Conservation (phyloP, 2,797 vertebrate genomes). For the Aratinga solstitialis region DNA sequence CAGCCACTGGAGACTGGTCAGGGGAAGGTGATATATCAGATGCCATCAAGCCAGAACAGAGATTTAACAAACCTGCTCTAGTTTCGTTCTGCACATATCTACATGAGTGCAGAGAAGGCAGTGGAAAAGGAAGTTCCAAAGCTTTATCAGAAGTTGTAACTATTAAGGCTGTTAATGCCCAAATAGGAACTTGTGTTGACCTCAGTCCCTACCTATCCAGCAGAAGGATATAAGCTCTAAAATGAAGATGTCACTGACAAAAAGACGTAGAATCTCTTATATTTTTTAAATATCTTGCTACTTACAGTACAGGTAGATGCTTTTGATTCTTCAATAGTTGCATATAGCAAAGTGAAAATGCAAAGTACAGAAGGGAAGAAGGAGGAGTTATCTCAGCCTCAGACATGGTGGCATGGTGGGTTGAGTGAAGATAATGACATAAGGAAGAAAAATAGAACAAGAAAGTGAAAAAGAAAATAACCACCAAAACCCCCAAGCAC, state of each 20-base stretch:
- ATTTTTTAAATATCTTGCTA: background rate
- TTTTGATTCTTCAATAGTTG: background rate
- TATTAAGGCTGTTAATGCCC: background rate
- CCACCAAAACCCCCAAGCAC: background rate
- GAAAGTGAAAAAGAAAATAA: background rate
- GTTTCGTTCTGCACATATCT: background rate
- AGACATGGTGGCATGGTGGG: fast-evolving
- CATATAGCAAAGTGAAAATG: background rate
- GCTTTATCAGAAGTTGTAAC: background rate
- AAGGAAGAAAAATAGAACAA: background rate
- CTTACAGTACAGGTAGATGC: background rate
- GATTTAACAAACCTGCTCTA: background rate
- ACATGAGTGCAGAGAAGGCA: background rate
- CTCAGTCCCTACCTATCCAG: background rate
- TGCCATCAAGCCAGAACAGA: background rate
- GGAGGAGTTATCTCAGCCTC: background rate
- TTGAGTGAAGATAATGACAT: background rate
- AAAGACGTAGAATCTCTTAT: background rate
- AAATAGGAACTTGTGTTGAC: background rate
- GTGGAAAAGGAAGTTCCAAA: background rate
- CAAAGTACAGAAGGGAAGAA: background rate
- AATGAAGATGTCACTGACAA: background rate
- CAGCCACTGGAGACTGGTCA: background rate
- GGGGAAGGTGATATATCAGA: background rate
- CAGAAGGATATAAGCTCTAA: background rate